A percentile compares a stretch with the other conserved stretches of the same genome.
These are phyloP conservation scores for Aythya baeri DNA, from an alignment of 2,113 vertebrate genomes.

Conservation along the genomic window DNA sequence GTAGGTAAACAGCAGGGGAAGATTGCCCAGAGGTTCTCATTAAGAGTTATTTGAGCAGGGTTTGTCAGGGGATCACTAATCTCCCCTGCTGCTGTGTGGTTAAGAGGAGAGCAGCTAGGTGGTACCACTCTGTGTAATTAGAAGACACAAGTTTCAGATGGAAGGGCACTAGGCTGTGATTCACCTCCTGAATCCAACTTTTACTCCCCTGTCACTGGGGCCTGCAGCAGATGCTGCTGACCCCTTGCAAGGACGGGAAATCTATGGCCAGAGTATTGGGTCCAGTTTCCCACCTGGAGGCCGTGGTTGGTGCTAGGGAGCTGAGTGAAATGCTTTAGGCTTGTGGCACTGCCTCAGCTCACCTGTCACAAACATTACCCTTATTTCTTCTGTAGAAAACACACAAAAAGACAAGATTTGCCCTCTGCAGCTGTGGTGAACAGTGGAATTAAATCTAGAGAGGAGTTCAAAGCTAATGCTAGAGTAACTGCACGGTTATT, in stretches of 20 bases:
- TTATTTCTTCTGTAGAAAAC: neutral
- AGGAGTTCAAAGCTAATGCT: neutral
- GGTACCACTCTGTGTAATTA: accelerated
- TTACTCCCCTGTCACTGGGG: neutral
- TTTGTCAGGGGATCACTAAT: neutral
- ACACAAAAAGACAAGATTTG: neutral
- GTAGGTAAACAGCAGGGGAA: neutral
- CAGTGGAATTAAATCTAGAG: neutral
- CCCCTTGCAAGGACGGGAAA: neutral
- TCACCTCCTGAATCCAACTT: neutral
- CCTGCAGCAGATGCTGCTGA: neutral
- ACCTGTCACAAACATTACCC: neutral
- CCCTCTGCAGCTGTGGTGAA: neutral
- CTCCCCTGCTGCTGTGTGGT: neutral
- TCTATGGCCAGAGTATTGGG: neutral
- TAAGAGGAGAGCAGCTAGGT: neutral
- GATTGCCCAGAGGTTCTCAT: neutral
- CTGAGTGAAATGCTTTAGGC: neutral
- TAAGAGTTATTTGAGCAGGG: neutral
- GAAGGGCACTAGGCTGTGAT: neutral
- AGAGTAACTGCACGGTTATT: neutral
- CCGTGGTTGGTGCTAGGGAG: neutral
- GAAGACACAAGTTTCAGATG: neutral
- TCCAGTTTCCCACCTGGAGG: neutral
- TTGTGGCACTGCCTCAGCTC: neutral